Base-by-base conservation (phyloP, 2,113 vertebrate genomes). In the Barbus barbus region DNA sequence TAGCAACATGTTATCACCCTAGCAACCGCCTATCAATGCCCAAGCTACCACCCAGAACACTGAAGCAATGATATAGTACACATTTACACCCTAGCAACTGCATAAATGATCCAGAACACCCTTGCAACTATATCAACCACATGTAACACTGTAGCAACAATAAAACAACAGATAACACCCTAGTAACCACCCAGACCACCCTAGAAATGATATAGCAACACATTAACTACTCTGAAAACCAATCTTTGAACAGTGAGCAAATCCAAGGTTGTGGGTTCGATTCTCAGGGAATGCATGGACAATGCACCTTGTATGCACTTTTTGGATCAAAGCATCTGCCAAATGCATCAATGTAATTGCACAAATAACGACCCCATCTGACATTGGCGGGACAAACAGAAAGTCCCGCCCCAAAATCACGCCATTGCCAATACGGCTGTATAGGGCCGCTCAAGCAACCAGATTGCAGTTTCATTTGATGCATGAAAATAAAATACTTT, bases 401-500 rank as follows among this genome's bases (percentile, higher is more conserved):
- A 18, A 38, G 11, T 41, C 20, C 20, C 4, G 33, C 8, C 4
- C 67, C 33, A 22, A 22, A 38, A 36, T 38, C 67, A 38, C 9
- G 4, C 9, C 33, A 38, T 12, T 38, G 20, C 20, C 20, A 41
- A n/a, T 18, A 67, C 9, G 1, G 28, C 28, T 31, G 28, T 7
- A 18, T 18, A 1, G 3, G 28, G 63, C 28, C 9, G 1, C 67
- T 71, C 22, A 38, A n/a, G 5, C 65, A 38, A n/a, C n/a, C 36
- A 71, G 67, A 38, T 71, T 71, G 67, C 67, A 2, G 20, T 41
- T 71, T 71, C 33, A 71, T 71, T 71, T 41, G 33, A 71, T 28
- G 41, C 71, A 74, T 82, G 61, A 60, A 58, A 75, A 46, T 14
- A 81, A 67, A 61, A 20, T 53, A 9, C 12, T 58, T 12, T 71